A percentile compares a stretch with the other conserved stretches of the same genome.
phyloP scores from a whole-genome alignment of 2,113 vertebrate genomes.

The Albula glossodonta region DNA sequence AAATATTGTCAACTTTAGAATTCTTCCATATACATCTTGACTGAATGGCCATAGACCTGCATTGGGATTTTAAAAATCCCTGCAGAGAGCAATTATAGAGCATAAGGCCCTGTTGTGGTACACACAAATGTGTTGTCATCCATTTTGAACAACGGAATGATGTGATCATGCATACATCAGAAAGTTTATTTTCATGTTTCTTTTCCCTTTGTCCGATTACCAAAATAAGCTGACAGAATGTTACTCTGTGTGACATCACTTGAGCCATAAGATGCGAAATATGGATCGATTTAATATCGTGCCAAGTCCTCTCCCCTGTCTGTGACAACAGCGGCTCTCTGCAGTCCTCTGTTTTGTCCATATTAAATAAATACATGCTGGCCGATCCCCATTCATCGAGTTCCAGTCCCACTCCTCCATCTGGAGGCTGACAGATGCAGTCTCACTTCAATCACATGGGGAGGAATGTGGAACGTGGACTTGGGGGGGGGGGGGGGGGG shows the following conservation, averaged over 20 bases:
- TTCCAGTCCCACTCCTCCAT: constrained; percentile 7
- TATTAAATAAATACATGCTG: constrained; percentile 19
- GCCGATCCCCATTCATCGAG: constrained; percentile 19
- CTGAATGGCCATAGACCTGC: too few relatives aligned
- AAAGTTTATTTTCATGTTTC: neutral
- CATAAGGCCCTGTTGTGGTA: too few relatives aligned
- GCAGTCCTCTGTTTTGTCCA: neutral
- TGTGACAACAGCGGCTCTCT: neutral
- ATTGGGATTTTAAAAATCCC: too few relatives aligned
- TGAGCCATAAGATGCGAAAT: neutral
- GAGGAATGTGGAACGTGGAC: neutral
- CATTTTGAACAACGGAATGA: neutral
- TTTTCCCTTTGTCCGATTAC: neutral
- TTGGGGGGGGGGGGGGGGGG: neutral
- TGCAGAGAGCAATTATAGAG: too few relatives aligned
- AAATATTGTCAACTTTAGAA: too few relatives aligned
- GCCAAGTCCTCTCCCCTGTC: neutral
- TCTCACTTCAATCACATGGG: constrained; percentile 23
- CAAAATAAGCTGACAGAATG: neutral
- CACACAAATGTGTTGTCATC: neutral
- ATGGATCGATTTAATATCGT: neutral
- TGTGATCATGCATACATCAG: neutral
- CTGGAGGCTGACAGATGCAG: constrained; percentile 7
- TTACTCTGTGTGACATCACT: neutral
- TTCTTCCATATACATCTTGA: too few relatives aligned